Percentiles rank a stretch among this genome's conserved stretches.
Conservation (phyloP, 1,140 invertebrate genomes). For the Frieseomelitta varia region DNA sequence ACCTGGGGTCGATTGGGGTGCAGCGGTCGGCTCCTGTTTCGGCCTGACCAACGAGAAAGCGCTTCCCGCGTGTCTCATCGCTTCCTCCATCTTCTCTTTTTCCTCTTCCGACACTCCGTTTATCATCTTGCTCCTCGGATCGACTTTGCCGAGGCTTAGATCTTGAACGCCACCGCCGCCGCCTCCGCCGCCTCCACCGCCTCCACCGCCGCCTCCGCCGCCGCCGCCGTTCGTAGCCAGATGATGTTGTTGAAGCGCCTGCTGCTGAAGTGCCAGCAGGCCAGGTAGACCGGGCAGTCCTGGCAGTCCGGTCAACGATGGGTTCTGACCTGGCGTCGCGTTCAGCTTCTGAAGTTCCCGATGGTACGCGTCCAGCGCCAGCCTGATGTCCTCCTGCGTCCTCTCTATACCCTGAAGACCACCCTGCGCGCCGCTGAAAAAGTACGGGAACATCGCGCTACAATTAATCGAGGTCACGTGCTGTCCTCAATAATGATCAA, state of each 20-base stretch:
- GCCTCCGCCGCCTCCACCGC: no score
- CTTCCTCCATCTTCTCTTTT: constrained; percentile 86
- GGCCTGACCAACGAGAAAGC: constrained; percentile 92
- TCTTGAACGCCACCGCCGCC: constrained; percentile 89
- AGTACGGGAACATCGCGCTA: constrained; percentile 88
- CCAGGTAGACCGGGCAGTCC: constrained; percentile 85
- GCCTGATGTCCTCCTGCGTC: constrained; percentile 92
- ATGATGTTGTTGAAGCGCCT: constrained; percentile 86
- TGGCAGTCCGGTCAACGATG: constrained; percentile 82
- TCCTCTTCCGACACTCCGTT: constrained; percentile 87
- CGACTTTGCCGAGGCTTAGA: constrained; percentile 91
- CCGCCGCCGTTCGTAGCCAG: constrained; percentile 84
- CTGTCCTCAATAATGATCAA: constrained; percentile 84
- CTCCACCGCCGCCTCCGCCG: no score
- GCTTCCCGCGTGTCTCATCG: constrained; percentile 90
- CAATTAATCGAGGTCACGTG: constrained; percentile 82
- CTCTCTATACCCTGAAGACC: constrained; percentile 86
- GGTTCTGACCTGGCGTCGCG: constrained; percentile 83
- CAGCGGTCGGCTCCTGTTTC: constrained; percentile 87
- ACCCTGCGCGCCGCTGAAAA: constrained; percentile 86
- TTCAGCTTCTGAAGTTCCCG: constrained; percentile 94
- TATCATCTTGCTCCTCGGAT: constrained; percentile 85
- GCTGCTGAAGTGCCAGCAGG: constrained; percentile 88
- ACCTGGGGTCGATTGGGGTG: constrained; percentile 84
- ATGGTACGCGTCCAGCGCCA: constrained; percentile 95